Conservation (phyloP, 2,888 invertebrate species). For the Chrysomela aeneicollis region DNA sequence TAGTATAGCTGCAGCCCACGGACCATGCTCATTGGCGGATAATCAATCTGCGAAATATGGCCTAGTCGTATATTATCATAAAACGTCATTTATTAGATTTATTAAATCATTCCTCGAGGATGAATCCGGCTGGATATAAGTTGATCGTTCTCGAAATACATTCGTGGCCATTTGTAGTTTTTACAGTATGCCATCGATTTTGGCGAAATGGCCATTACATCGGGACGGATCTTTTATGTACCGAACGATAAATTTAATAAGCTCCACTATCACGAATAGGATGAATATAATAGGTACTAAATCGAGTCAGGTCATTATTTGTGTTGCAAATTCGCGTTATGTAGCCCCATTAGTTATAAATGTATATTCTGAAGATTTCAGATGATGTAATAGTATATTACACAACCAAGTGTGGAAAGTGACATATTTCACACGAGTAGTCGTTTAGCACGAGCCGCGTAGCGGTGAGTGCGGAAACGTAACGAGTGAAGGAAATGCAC, state of each 20-base stretch:
- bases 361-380: too few species aligned
- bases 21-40: constrained; percentile 25
- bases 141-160: constrained; percentile 58
- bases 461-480: too few species aligned
- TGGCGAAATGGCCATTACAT: constrained; percentile 27
- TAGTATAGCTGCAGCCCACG: constrained; percentile 4
- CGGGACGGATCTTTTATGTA: constrained; percentile 36
- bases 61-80: constrained; percentile 60
- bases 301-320: neutral
- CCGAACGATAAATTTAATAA: constrained; percentile 34
- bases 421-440: too few species aligned
- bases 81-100: constrained; percentile 62
- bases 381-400: too few species aligned
- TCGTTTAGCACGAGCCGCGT: too few species aligned
- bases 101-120: constrained; percentile 59
- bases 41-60: constrained; percentile 39
- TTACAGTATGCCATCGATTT: constrained; percentile 46
- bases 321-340: neutral
- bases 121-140: constrained; percentile 57
- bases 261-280: neutral
- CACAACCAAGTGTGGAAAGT: too few species aligned
- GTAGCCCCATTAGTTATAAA: neutral
- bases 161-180: constrained; percentile 49
- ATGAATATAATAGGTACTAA: neutral
- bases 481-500: too few species aligned